Evolutionary conservation across 2,888 invertebrate species (phyloP).

Genomic region (Adineta ricciae): DNA sequence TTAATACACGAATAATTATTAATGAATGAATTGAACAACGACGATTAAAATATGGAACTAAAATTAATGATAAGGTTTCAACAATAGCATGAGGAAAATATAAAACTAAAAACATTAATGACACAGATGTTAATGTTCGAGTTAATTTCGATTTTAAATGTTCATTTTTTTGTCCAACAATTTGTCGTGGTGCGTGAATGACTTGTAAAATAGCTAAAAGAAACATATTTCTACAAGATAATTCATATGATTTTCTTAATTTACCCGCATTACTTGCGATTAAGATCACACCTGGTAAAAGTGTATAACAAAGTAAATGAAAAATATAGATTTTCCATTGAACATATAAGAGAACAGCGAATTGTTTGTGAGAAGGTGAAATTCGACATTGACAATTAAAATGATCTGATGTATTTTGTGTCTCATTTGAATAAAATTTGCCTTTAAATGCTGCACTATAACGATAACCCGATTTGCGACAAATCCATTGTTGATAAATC

Average conservation of each 20-base stretch:
- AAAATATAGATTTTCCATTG: neutral
- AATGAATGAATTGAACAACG: neutral
- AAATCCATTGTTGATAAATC: neutral
- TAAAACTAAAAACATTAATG: neutral
- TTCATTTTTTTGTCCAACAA: neutral
- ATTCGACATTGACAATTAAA: neutral
- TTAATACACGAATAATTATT: neutral
- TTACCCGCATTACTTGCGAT: neutral
- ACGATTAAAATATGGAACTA: neutral
- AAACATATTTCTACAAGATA: too few species aligned
- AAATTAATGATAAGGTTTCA: neutral
- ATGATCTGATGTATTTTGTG: too few species aligned
- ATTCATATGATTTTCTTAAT: too few species aligned
- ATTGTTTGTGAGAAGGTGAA: neutral
- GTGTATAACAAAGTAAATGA: neutral
- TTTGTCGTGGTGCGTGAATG: neutral
- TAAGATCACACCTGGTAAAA: neutral
- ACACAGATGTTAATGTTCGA: neutral
- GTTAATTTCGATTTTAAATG: neutral
- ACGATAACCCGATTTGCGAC: neutral
- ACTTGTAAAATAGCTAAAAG: neutral
- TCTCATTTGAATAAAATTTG: too few species aligned
- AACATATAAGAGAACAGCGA: neutral
- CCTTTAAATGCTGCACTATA: neutral
- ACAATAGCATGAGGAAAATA: neutral